Conservation (phyloP, 2,113 vertebrate genomes). For the Sakesphorus luctuosus region DNA sequence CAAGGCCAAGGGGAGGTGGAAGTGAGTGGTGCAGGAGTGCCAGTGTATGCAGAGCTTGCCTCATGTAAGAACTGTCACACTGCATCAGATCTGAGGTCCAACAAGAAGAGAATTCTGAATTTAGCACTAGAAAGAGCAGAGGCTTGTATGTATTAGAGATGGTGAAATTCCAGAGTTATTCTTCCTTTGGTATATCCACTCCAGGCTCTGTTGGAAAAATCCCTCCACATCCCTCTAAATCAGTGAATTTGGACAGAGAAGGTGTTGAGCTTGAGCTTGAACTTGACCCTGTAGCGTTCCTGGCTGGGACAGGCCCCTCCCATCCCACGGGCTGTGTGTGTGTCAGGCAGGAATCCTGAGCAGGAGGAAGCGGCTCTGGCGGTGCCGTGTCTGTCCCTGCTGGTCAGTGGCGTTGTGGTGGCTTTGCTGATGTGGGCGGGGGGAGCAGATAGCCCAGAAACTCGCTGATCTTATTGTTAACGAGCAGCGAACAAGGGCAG, state of each 20-base stretch:
- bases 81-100: background rate
- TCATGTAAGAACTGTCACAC: background rate
- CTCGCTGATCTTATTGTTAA: background rate
- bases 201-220: background rate
- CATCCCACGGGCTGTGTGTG: background rate
- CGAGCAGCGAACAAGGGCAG: background rate
- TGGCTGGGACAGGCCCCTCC: accelerated
- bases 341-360: background rate
- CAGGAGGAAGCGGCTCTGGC: background rate
- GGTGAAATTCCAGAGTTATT: background rate
- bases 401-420: background rate
- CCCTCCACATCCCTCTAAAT: background rate
- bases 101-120: background rate
- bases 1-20: background rate
- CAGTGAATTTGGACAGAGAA: background rate
- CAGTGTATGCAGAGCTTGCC: background rate
- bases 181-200: background rate
- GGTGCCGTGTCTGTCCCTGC: background rate
- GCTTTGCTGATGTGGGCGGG: background rate
- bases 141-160: background rate
- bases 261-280: background rate
- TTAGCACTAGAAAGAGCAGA: background rate
- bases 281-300: background rate
- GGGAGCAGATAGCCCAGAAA: background rate
- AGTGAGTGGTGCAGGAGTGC: background rate